Evolutionary conservation across 2,113 vertebrate species (phyloP).

Genomic region (Apeltes quadracus): DNA sequence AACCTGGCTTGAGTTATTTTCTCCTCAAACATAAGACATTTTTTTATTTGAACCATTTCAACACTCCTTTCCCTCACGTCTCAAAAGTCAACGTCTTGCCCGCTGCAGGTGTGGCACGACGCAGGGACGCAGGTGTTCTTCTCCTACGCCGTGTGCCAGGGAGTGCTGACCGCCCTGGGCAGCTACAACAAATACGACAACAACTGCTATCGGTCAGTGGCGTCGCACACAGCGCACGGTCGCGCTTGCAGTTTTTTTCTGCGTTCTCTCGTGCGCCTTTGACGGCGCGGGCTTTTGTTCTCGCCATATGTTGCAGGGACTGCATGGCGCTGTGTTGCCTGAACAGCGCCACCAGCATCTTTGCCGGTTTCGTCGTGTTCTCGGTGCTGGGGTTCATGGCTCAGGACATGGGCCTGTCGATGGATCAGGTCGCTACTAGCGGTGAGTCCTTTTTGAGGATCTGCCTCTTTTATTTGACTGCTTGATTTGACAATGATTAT

Average conservation of each 20-base stretch:
- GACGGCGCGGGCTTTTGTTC: neutral
- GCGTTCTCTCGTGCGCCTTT: neutral
- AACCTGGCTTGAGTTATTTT: neutral
- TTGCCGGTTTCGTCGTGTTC: conserved; percentile 89
- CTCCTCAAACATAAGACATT: neutral
- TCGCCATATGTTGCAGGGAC: conserved; percentile 78
- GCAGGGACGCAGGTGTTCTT: conserved; percentile 91
- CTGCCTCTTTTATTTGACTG: neutral
- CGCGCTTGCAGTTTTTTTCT: rapidly evolving
- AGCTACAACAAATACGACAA: conserved; percentile 96
- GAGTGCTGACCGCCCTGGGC: conserved; percentile 89
- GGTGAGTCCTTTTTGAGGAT: conserved; percentile 69
- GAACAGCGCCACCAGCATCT: conserved; percentile 87
- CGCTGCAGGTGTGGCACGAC: conserved; percentile 88
- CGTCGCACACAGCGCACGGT: neutral
- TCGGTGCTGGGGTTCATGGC: conserved; percentile 89
- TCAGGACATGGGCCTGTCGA: conserved; percentile 62
- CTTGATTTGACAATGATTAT: neutral
- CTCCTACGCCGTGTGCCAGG: conserved; percentile 88
- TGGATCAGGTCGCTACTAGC: conserved; percentile 74
- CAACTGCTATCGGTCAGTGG: conserved; percentile 89
- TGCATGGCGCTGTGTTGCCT: conserved; percentile 87
- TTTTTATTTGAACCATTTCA: conserved; percentile 1
- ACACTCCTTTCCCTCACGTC: neutral
- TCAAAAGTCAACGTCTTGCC: neutral